phyloP scores from a whole-genome alignment of 2,888 invertebrate genomes.

The Cyaniris semiargus region DNA sequence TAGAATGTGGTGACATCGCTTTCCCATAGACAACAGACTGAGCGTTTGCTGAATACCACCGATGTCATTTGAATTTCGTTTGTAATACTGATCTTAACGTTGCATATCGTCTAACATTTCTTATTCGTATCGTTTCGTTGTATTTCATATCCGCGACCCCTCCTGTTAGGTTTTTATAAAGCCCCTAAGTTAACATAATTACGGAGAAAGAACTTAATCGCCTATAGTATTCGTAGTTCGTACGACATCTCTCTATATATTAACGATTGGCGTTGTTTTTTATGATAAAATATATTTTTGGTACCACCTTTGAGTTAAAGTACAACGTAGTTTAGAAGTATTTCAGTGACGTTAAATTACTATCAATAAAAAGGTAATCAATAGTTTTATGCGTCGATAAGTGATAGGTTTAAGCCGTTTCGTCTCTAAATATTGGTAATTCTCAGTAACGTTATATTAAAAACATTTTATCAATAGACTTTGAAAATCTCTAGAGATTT shows the following conservation, averaged over 20 bases:
- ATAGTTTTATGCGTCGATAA: conserved; percentile 57
- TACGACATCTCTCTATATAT: conserved; percentile 67
- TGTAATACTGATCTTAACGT: conserved; percentile 72
- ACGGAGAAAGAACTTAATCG: conserved; percentile 59
- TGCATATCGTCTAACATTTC: conserved; percentile 79
- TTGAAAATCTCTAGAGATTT: conserved; percentile 76
- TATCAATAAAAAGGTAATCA: conserved; percentile 66
- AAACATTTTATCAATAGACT: conserved; percentile 76
- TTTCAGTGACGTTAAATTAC: conserved; percentile 72
- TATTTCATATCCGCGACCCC: conserved; percentile 71
- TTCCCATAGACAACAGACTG: conserved; percentile 62
- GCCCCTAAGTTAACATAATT: conserved; percentile 70
- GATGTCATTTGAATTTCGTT: conserved; percentile 70
- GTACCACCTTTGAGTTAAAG: conserved; percentile 80
- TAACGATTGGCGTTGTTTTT: conserved; percentile 68
- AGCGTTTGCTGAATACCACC: conserved; percentile 68
- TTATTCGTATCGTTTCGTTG: conserved; percentile 72
- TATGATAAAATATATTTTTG: conserved; percentile 71
- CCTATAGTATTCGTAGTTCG: conserved; percentile 66
- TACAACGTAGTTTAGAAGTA: conserved; percentile 75
- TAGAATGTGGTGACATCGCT: conserved; percentile 50
- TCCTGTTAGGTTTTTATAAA: conserved; percentile 63
- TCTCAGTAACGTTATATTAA: conserved; percentile 66
- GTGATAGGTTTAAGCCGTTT: conserved; percentile 67
- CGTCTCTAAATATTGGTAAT: conserved; percentile 72